A percentile compares a stretch with the other conserved stretches of the same genome.
These are phyloP conservation scores for Taxidea taxus DNA, from an alignment of 2,113 vertebrate genomes.

Conservation along the genomic window DNA sequence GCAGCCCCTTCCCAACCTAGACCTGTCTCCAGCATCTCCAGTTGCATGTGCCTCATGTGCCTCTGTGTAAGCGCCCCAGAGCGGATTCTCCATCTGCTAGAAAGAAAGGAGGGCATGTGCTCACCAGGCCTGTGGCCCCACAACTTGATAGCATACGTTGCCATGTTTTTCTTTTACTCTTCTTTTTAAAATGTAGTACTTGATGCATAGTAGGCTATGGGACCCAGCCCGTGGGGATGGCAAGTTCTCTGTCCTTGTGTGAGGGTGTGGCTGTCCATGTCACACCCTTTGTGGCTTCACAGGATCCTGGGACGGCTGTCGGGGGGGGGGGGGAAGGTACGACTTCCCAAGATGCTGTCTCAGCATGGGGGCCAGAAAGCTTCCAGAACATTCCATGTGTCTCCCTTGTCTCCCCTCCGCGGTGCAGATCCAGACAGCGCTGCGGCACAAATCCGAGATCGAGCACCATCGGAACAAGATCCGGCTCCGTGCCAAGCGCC, in stretches of 20 bases:
- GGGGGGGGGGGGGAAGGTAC: neutral
- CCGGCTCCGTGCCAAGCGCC: conserved; percentile 95
- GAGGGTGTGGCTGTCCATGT: neutral
- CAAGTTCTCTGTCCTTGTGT: rapidly evolving
- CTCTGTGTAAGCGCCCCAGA: rapidly evolving
- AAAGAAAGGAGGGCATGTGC: neutral
- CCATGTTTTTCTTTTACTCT: neutral
- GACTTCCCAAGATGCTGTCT: rapidly evolving
- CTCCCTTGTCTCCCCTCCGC: too few species aligned
- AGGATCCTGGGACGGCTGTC: neutral
- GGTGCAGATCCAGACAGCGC: conserved; percentile 91
- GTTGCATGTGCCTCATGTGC: neutral
- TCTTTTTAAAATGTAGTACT: neutral
- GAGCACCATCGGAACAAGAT: conserved; percentile 99
- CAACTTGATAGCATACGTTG: neutral
- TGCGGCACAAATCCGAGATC: conserved; percentile 98
- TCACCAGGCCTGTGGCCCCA: neutral
- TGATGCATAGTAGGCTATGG: neutral
- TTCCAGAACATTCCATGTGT: rapidly evolving
- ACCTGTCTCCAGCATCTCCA: rapidly evolving
- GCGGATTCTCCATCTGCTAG: neutral
- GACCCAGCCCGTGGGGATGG: neutral
- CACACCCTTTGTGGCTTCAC: neutral
- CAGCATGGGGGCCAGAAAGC: too few species aligned
- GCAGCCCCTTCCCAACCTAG: neutral